These are phyloP conservation scores for Philypnodon macrostomus DNA, from an alignment of 2,797 vertebrate species.

Conservation along the genomic window DNA sequence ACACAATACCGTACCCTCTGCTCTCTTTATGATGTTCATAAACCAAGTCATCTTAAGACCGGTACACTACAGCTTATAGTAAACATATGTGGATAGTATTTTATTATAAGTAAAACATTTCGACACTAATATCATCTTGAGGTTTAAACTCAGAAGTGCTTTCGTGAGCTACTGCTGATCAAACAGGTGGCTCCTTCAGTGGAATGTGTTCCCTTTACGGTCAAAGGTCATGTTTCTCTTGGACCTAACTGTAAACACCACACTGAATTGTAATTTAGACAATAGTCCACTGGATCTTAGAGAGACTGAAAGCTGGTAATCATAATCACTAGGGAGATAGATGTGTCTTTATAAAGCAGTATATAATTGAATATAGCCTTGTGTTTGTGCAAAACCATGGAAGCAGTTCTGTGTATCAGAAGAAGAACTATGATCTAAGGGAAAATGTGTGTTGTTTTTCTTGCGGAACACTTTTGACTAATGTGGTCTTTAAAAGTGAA, in stretches of 20 bases:
- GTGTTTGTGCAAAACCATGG: background rate
- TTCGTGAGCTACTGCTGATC: no score
- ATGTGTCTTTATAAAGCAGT: background rate
- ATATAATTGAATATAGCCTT: background rate
- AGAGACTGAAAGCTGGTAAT: no score
- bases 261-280: conserved; percentile 5
- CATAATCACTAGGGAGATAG: no score
- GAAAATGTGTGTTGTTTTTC: conserved; percentile 7
- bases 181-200: background rate
- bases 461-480: conserved; percentile 18
- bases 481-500: conserved; percentile 12
- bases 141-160: no score
- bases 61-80: no score
- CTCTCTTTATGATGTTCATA: no score
- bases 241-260: background rate
- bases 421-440: conserved; percentile 8
- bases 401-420: conserved; percentile 5
- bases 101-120: no score
- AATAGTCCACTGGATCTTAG: conserved; percentile 9
- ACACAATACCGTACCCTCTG: no score
- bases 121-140: no score
- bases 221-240: conserved; percentile 1
- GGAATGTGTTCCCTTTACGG: background rate
- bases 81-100: no score
- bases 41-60: no score